A percentile compares a stretch with the other conserved stretches of the same genome.
phyloP scores from a whole-genome alignment of 2,888 invertebrate species.

The Drosophila pseudotakahashii region DNA sequence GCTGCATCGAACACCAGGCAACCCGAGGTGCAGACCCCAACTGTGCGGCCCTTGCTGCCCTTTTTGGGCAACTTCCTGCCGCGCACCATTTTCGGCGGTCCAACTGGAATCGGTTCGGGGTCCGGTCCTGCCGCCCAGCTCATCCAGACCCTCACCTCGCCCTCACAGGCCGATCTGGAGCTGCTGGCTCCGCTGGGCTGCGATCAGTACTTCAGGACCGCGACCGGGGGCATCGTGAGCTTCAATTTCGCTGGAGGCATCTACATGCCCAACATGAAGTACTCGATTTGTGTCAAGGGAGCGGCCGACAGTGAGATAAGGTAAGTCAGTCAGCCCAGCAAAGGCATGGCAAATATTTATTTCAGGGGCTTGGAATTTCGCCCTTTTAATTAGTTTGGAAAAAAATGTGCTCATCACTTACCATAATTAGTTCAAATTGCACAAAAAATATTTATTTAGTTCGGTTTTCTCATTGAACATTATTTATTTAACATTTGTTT shows the following conservation, averaged over 20 bases:
- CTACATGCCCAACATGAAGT: slow-evolving; percentile 86
- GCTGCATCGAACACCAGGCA: neutral
- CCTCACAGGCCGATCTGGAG: slow-evolving; percentile 68
- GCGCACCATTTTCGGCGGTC: slow-evolving; percentile 71
- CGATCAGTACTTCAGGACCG: slow-evolving; percentile 87
- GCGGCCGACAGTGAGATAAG: slow-evolving; percentile 60
- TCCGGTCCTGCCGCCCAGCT: slow-evolving; percentile 56
- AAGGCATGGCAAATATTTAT: no score
- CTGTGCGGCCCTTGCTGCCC: slow-evolving; percentile 60
- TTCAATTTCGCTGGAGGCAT: slow-evolving; percentile 87
- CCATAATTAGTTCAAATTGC: neutral
- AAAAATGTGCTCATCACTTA: neutral
- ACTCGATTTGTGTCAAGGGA: slow-evolving; percentile 88
- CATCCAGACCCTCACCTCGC: slow-evolving; percentile 48
- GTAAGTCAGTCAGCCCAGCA: slow-evolving; percentile 38
- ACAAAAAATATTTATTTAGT: neutral
- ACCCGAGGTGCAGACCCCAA: slow-evolving; percentile 8
- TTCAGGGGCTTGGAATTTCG: no score
- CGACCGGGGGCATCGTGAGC: slow-evolving; percentile 85
- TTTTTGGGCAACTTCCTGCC: slow-evolving; percentile 62
- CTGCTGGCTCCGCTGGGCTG: slow-evolving; percentile 87
- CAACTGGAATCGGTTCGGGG: slow-evolving; percentile 20
- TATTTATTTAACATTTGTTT: no score
- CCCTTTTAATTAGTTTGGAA: no score
- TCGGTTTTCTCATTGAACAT: neutral